Base-by-base conservation (phyloP, 2,797 vertebrate species). In the Crenichthys baileyi region DNA sequence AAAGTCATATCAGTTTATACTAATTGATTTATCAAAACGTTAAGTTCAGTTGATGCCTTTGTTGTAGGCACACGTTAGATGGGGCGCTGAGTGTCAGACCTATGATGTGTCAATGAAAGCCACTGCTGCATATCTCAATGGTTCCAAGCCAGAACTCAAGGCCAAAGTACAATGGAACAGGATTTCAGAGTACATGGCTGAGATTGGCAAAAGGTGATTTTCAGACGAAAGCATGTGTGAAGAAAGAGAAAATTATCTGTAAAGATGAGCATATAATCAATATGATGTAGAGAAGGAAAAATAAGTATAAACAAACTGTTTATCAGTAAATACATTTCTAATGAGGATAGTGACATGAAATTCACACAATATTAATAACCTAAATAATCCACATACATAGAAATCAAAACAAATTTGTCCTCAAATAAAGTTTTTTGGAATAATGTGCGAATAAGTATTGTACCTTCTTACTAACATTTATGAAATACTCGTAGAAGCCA, bases 81-180 rank as follows among this genome's bases (percentile, higher is more conserved):
- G 95, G 95, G 96, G 96, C 77, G 92, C 94, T 77, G 94, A 96
- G 85, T 96, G 95, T 87, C 95, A 96, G 85, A 55, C 93, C 44
- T 96, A 96, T 83, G 91, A 94, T 71, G 82, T 96, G 70, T 90
- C 87, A 58, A 22, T 95, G 85, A 88, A n/a, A 60, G 86, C 90
- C 20, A 82, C 82, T n/a, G 78, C 85, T n/a, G 72, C 76, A 26
- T 77, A 79, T 63, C 44, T 84, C 56, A 83, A 87, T 51, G 89
- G 87, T 71, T 82, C 91, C 75, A 93, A 79, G 65, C 90, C 92
- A 60, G 81, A 85, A 0, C 4, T 96, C 11, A 89, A 78, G 71
- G 88, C 90, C 78, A 94, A 88, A 72, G 78, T 95, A 1, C 83
- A 91, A 70, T 96, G 95, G 95, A 83, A 50, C 67, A 84, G 5